phyloP scores from a whole-genome alignment of 1,140 invertebrate species.

The Trypoxylus dichotomus region DNA sequence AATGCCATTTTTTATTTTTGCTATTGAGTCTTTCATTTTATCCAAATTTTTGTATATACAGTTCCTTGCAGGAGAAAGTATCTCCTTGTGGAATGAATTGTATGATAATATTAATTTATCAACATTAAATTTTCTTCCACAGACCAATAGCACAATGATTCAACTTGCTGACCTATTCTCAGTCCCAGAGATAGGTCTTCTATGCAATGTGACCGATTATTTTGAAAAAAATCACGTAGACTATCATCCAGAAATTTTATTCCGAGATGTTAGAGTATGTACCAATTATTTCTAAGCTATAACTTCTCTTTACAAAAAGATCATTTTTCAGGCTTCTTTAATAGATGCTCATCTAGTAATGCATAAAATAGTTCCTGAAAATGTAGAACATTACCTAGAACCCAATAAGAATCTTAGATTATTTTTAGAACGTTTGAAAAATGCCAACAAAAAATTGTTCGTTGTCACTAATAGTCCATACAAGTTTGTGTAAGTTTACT shows the following conservation, averaged over 20 bases:
- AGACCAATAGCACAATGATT: constrained; percentile 83
- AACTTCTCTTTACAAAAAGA: not conserved
- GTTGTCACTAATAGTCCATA: constrained; percentile 96
- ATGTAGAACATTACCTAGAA: constrained; percentile 81
- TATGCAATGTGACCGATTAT: constrained; percentile 93
- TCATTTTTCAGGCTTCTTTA: constrained; percentile 75
- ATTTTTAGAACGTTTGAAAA: constrained; percentile 76
- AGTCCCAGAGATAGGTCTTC: constrained; percentile 90
- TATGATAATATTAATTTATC: not conserved
- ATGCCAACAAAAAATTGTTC: constrained; percentile 86
- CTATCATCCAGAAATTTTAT: constrained; percentile 94
- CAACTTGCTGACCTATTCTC: constrained; percentile 97
- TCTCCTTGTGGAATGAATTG: not conserved
- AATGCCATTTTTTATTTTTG: no score
- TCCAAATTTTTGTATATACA: no score
- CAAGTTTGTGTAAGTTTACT: constrained; percentile 87
- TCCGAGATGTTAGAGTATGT: constrained; percentile 88
- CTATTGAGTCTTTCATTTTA: no score
- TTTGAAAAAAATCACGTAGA: constrained; percentile 88
- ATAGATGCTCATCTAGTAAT: constrained; percentile 88
- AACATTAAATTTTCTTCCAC: constrained; percentile 55
- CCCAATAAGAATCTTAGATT: constrained; percentile 72
- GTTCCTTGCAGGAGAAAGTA: no score
- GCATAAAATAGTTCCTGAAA: constrained; percentile 81
- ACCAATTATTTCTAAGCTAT: not conserved